Conservation (phyloP, 2,888 invertebrate genomes). For the Sminthurinus aureus region DNA sequence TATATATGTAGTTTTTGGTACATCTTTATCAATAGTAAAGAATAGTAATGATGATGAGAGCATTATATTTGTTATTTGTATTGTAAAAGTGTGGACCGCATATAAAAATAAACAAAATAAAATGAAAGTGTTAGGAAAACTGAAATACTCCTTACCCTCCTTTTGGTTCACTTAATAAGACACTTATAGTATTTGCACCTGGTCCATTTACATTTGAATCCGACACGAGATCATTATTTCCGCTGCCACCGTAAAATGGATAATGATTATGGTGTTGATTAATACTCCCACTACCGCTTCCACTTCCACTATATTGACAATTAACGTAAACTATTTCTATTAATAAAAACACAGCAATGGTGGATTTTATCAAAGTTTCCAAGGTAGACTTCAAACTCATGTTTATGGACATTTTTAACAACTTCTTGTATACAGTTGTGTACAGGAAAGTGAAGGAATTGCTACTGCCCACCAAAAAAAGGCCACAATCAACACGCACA, state of each 20-base stretch:
- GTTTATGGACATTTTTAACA: neutral
- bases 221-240: neutral
- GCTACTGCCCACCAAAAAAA: neutral
- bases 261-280: neutral
- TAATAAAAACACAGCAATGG: neutral
- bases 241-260: constrained; percentile 12
- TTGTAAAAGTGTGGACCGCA: too few relatives aligned
- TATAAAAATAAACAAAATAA: too few relatives aligned
- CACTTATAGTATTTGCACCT: constrained; percentile 19
- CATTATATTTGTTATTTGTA: too few relatives aligned
- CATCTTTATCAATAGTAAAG: too few relatives aligned
- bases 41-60: too few relatives aligned
- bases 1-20: too few relatives aligned
- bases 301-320: constrained; percentile 28
- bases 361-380: neutral
- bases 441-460: too few relatives aligned
- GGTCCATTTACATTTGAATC: constrained; percentile 11
- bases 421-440: neutral
- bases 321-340: neutral
- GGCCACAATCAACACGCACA: too few relatives aligned
- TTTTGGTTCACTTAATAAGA: constrained; percentile 35
- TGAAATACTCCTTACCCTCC: constrained; percentile 26
- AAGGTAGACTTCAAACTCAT: neutral
- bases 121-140: too few relatives aligned
- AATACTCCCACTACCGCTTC: constrained; percentile 23